A percentile compares a stretch with the other conserved stretches of the same genome.
Evolutionary conservation across 2,113 vertebrate species (phyloP).

Genomic region (Oncorhynchus masou): DNA sequence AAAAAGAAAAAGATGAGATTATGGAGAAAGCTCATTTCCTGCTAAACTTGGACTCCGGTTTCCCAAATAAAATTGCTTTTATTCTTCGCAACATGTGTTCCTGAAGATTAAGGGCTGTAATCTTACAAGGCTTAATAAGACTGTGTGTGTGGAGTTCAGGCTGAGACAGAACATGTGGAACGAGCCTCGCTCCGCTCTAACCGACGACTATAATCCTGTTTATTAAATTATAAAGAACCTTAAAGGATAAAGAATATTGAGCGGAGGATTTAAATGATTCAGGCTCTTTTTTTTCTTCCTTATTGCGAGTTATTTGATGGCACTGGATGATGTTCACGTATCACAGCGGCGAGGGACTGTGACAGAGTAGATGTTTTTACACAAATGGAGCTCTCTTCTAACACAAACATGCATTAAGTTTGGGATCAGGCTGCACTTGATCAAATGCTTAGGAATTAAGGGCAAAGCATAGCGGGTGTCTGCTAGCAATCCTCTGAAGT

Average conservation of each 20-base stretch:
- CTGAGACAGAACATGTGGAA: slow-evolving; percentile 73
- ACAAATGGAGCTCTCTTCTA: slow-evolving; percentile 46
- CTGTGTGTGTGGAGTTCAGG: slow-evolving; percentile 67
- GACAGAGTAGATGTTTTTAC: slow-evolving; percentile 56
- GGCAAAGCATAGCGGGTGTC: slow-evolving; percentile 47
- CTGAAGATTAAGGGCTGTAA: slow-evolving; percentile 83
- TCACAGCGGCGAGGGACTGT: slow-evolving; percentile 60
- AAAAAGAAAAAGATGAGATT: slow-evolving; percentile 71
- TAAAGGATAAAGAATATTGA: slow-evolving; percentile 83
- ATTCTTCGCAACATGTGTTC: slow-evolving; percentile 89
- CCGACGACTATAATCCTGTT: slow-evolving; percentile 80
- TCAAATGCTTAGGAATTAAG: slow-evolving; percentile 61
- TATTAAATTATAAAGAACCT: slow-evolving; percentile 88
- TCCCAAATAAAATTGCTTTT: slow-evolving; percentile 90
- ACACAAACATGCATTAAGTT: slow-evolving; percentile 48
- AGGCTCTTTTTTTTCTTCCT: slow-evolving; percentile 46
- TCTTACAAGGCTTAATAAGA: slow-evolving; percentile 75
- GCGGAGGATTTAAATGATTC: slow-evolving; percentile 77
- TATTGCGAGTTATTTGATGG: slow-evolving; percentile 73
- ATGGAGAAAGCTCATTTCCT: slow-evolving; percentile 80
- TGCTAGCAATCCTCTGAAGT: slow-evolving; percentile 52
- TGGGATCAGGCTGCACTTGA: slow-evolving; percentile 34
- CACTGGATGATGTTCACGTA: slow-evolving; percentile 71
- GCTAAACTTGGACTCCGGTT: slow-evolving; percentile 80
- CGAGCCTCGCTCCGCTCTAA: slow-evolving; percentile 60